These are phyloP conservation scores for Podarcis muralis DNA, from an alignment of 2,113 vertebrate species.

Conservation along the genomic window DNA sequence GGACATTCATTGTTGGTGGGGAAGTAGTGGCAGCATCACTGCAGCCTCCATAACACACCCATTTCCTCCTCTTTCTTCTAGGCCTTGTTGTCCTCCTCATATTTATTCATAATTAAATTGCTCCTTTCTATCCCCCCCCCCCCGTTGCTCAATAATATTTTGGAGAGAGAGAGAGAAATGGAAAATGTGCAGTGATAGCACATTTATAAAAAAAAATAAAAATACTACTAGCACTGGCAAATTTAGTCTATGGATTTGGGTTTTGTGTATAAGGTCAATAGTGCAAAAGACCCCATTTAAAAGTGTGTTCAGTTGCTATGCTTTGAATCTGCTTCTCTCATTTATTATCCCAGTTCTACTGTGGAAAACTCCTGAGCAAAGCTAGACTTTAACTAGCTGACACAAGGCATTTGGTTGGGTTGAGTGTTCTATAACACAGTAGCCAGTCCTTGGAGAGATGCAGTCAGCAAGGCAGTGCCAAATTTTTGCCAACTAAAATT, in stretches of 20 bases:
- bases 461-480: not conserved
- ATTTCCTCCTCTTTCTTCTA: not conserved
- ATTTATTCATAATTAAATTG: not conserved
- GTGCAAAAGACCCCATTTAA: not conserved
- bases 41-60: not conserved
- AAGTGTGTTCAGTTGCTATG: not conserved
- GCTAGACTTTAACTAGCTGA: not conserved
- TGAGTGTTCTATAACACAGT: not conserved
- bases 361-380: not conserved
- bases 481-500: not conserved
- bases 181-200: not conserved
- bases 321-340: fast-evolving
- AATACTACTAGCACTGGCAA: not conserved
- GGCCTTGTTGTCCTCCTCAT: not conserved
- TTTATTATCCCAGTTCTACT: not conserved
- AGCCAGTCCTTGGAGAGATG: not conserved
- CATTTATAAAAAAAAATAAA: not conserved
- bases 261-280: not conserved
- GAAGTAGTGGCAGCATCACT: not conserved
- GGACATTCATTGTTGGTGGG: not conserved
- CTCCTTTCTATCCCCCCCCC: not conserved
- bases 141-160: not conserved
- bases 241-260: not conserved
- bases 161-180: not conserved
- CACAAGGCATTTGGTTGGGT: not conserved